Evolutionary conservation across 1,140 invertebrate genomes (phyloP).

Genomic region (Drosophila mayri): DNA sequence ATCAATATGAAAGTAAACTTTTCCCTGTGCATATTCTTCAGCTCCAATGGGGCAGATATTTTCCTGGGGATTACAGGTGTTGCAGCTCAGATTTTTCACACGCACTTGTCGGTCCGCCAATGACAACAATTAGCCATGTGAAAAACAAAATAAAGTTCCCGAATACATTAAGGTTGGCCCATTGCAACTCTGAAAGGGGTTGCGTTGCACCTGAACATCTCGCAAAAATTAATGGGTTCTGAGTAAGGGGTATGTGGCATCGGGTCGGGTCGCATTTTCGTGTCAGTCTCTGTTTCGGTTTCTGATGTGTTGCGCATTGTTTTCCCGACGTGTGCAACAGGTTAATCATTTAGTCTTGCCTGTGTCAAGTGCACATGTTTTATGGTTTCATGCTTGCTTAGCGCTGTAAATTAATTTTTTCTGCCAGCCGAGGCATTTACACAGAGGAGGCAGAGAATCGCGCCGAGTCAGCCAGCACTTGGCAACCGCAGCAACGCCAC

Average conservation of each 20-base stretch:
- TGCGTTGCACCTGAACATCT: conserved; percentile 4
- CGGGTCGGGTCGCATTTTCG: not conserved
- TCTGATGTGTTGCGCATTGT: conserved; percentile 17
- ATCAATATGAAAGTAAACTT: no score
- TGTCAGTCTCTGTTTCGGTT: conserved; percentile 12
- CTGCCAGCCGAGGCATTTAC: conserved; percentile 41
- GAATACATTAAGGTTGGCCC: conserved; percentile 35
- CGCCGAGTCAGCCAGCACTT: conserved; percentile 37
- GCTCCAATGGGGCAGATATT: conserved; percentile 37
- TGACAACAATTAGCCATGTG: conserved; percentile 51
- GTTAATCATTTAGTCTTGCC: conserved; percentile 68
- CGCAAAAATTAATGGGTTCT: conserved; percentile 7
- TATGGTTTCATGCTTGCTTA: conserved; percentile 61
- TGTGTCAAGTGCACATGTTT: conserved; percentile 58
- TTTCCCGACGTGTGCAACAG: conserved; percentile 40
- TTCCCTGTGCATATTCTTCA: not conserved
- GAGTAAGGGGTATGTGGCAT: conserved; percentile 17
- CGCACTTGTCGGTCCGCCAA: conserved; percentile 55
- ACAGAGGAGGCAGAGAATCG: conserved; percentile 30
- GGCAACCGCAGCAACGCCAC: conserved; percentile 34
- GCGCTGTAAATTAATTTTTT: conserved; percentile 66
- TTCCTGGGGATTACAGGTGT: conserved; percentile 23
- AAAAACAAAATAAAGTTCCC: conserved; percentile 33
- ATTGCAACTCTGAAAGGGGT: not conserved
- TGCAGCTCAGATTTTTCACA: conserved; percentile 62